A percentile compares a stretch with the other conserved stretches of the same genome.
Conservation (phyloP, 2,888 invertebrate genomes). For the Apamea monoglypha region DNA sequence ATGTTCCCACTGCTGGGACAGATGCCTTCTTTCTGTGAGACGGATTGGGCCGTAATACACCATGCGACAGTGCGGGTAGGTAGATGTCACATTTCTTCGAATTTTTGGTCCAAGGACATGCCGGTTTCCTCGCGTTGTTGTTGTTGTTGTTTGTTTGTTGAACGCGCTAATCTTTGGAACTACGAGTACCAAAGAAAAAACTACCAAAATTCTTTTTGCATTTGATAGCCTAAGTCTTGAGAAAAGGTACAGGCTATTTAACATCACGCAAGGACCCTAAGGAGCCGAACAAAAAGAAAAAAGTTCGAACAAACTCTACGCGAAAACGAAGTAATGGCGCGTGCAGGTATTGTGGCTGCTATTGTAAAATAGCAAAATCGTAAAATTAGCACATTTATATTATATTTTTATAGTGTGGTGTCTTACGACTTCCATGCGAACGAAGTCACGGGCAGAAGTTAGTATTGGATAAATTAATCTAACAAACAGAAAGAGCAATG, state of each 20-base stretch:
- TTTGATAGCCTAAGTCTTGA: no score
- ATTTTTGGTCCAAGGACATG: not conserved
- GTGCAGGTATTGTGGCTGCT: no score
- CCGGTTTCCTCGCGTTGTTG: not conserved
- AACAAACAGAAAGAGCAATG: not conserved
- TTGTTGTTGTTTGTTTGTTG: no score
- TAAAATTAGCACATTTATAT: not conserved
- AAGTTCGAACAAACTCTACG: not conserved
- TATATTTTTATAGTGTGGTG: not conserved
- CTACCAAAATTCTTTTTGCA: not conserved
- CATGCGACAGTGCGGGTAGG: not conserved
- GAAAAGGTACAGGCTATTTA: not conserved
- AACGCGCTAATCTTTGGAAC: no score
- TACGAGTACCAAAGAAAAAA: not conserved
- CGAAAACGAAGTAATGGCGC: no score
- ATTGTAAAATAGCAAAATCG: no score
- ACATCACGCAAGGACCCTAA: not conserved
- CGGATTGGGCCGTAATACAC: not conserved
- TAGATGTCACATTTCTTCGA: not conserved
- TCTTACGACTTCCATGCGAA: not conserved
- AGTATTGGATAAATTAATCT: constrained; percentile 8
- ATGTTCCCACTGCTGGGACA: not conserved
- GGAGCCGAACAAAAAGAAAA: not conserved
- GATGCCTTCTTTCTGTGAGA: not conserved
- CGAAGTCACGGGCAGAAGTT: not conserved